Conservation (phyloP, 92 coral and sea anemone species). For the Porites rus region DNA sequence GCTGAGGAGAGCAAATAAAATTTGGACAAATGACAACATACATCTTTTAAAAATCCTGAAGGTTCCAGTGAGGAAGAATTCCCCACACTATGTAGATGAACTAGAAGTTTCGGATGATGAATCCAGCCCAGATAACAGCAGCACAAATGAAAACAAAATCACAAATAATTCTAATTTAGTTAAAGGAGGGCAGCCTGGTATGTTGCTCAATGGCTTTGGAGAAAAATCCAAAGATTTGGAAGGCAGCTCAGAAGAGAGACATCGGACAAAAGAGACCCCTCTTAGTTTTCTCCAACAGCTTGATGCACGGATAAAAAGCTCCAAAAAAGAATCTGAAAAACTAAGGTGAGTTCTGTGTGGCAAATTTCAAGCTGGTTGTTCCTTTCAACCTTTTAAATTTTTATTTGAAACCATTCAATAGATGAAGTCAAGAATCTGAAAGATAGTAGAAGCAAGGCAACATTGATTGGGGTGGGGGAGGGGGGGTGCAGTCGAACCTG, state of each 20-base stretch:
- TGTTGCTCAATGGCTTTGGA: conserved; percentile 14
- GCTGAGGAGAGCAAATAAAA: conserved; percentile 85
- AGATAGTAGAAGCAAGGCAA: too few species aligned
- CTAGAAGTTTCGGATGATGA: conserved; percentile 40
- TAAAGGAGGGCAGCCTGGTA: conserved; percentile 11
- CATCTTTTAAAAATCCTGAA: conserved; percentile 81
- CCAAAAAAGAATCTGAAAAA: conserved; percentile 80
- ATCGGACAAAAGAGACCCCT: conserved; percentile 34
- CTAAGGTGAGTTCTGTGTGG: conserved; percentile 69
- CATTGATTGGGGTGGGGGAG: too few species aligned
- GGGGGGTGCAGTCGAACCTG: too few species aligned
- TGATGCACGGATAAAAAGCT: conserved; percentile 78
- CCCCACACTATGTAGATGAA: conserved; percentile 50
- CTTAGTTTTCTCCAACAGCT: conserved; percentile 74
- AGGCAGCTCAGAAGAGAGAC: conserved; percentile 12
- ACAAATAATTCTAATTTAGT: not conserved
- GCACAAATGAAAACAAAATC: conserved; percentile 6
- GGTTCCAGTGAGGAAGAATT: conserved; percentile 80
- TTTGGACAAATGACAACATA: conserved; percentile 96
- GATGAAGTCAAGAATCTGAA: too few species aligned
- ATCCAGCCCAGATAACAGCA: conserved; percentile 32
- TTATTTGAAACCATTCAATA: too few species aligned
- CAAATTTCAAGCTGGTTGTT: not conserved
- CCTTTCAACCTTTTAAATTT: too few species aligned
- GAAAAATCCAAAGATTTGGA: conserved; percentile 28